Base-by-base conservation (phyloP, 2,888 invertebrate species). In the Noctua fimbriata region DNA sequence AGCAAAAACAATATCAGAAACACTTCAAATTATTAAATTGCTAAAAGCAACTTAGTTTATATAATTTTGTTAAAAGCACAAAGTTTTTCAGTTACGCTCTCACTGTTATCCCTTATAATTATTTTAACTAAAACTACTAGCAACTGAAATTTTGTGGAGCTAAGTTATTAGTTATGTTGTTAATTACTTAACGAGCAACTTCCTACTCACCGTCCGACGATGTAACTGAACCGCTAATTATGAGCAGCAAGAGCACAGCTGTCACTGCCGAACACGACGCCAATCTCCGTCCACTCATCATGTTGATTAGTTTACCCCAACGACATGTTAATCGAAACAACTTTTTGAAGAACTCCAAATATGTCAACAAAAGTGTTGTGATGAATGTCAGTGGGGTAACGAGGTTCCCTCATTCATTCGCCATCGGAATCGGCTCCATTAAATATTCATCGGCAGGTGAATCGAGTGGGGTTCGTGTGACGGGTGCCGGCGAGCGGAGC, bases 391-490 rank as follows among this genome's bases (percentile, higher is more conserved):
- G 89, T 90, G 90, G 91, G 91, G 92, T 92, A 91, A 92, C 90
- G 91, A 92, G 91, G 93, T 94, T 92, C 91, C 93, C 91, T 95
- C 94, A 95, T 95, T 95, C 94, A 94, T 95, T 93, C 93, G 93
- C 91, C 91, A 93, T 93, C 90, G 93, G 92, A 94, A 93, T 94
- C 92, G 92, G 92, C 89, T 92, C 92, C 92, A 94, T 96, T 95
- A 96, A 96, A 96, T 96, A 96, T 96, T 96, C 95, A 94, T 94
- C 89, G 91, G 90, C 91, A 92, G 92, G 93, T 93, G 94, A 93
- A 92, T 93, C 92, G 93, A 93, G 92, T 92, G 93, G 91, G 91
- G 92, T 91, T 90, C 72, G 89, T 89, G 90, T 88, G 89, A 87
- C 90, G 90, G 88, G 82, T 83, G 86, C 90, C 88, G 90, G 85